These are phyloP conservation scores for Machaerirhynchus nigripectus DNA, from an alignment of 2,113 vertebrate genomes.

Conservation along the genomic window DNA sequence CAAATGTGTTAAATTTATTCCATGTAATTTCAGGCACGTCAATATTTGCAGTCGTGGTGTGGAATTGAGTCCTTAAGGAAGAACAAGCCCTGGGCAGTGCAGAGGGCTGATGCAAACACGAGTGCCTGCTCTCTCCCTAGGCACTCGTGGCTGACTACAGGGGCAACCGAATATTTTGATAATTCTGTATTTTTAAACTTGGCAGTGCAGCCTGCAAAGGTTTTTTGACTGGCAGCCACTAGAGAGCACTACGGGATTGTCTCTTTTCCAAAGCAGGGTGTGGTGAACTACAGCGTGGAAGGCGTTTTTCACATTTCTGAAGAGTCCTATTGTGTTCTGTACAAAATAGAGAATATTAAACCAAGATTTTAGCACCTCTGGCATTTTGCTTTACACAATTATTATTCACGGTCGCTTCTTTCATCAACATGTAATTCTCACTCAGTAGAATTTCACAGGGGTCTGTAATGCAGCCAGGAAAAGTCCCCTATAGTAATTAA, in stretches of 20 bases:
- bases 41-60: neutral
- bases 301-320: neutral
- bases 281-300: neutral
- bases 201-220: neutral
- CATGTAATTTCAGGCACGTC: neutral
- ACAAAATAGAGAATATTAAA: neutral
- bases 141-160: neutral
- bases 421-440: neutral
- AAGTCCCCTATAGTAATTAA: neutral
- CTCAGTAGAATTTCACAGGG: neutral
- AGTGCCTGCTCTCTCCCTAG: neutral
- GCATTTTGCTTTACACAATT: neutral
- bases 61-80: neutral
- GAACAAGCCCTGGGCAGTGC: neutral
- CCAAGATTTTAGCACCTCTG: neutral
- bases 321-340: neutral
- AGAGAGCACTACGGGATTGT: slow-evolving; percentile 28
- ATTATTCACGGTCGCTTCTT: neutral
- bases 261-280: neutral
- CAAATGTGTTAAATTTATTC: neutral
- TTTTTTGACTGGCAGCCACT: neutral
- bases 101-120: neutral
- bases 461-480: neutral
- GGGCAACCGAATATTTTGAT: neutral
- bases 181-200: neutral